Evolutionary conservation across 1,140 invertebrate species (phyloP).

Genomic region (Zaprionus davidi): DNA sequence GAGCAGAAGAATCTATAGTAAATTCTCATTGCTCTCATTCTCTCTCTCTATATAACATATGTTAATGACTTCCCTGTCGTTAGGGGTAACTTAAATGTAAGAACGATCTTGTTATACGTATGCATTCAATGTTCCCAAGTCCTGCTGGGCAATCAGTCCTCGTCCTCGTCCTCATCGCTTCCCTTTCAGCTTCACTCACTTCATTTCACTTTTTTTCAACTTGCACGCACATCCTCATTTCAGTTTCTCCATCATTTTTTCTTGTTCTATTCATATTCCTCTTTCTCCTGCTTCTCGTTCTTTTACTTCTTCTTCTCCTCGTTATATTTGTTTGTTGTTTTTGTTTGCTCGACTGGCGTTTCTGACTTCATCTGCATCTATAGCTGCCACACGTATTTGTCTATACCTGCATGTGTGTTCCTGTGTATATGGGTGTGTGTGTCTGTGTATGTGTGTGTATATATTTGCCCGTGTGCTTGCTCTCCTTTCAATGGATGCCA

Average conservation of each 20-base stretch:
- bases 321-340: slow-evolving; percentile 8
- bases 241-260: slow-evolving; percentile 9
- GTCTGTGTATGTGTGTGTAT: neutral
- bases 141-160: neutral
- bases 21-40: too few species aligned
- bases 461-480: neutral
- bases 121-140: neutral
- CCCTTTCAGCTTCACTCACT: slow-evolving; percentile 33
- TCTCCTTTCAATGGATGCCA: slow-evolving; percentile 48
- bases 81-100: neutral
- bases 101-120: neutral
- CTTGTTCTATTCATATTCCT: slow-evolving; percentile 24
- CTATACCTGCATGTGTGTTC: neutral
- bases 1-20: too few species aligned
- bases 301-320: neutral
- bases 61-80: too few species aligned
- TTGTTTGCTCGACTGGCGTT: slow-evolving; percentile 27
- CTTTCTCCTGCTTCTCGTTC: neutral
- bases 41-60: too few species aligned
- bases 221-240: slow-evolving; percentile 45
- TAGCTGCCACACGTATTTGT: slow-evolving; percentile 7
- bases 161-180: neutral
- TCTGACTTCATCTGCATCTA: slow-evolving; percentile 1
- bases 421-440: neutral
- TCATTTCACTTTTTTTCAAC: slow-evolving; percentile 68